Base-by-base conservation (phyloP, 2,113 vertebrate genomes). In the Asarcornis scutulata region DNA sequence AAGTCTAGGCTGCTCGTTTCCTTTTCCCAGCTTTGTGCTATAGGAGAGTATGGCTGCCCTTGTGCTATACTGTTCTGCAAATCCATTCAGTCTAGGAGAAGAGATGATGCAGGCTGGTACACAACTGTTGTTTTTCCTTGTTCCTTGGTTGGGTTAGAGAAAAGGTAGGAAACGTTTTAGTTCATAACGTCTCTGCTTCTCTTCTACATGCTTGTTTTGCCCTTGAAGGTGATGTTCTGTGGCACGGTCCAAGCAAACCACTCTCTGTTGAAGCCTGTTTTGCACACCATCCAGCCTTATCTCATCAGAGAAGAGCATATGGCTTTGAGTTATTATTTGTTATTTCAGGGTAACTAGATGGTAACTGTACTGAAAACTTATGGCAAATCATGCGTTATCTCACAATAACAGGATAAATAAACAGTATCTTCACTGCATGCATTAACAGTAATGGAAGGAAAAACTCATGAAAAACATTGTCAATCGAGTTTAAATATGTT, bases 391-490 rank as follows among this genome's bases (percentile, higher is more conserved):
- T 85, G 92, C 50, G 2, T 95, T 95, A 81, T 77, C 92, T 83
- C 68, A 22, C 16, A 88, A 83, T 83, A 92, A 69, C 63, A 79
- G 83, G 69, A 82, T 53, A 95, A 88, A 96, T 63, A 94, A 94
- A 86, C 64, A 55, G 66, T 38, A 48, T 74, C 75, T 81, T 60
- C 73, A 36, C 34, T 44, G 4, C 17, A 18, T 52, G 50, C 78
- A 77, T 89, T 97, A 95, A 59, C 89, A 81, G 67, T 95, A 94
- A 82, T 86, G 89, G 93, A 86, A 92, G 93, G 82, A 32, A 87
- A 93, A 91, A 14, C n/a, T 80, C 85, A 18, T 26, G 80, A 76
- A 93, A 94, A 93, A n/a, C 84, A 71, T 72, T 90, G 76, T 92
- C 73, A 86, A 73, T 76, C 7, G 44, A 36, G 60, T 83, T 83